Conservation (phyloP, 2,113 vertebrate genomes). For the Eudyptes chrysolophus region DNA sequence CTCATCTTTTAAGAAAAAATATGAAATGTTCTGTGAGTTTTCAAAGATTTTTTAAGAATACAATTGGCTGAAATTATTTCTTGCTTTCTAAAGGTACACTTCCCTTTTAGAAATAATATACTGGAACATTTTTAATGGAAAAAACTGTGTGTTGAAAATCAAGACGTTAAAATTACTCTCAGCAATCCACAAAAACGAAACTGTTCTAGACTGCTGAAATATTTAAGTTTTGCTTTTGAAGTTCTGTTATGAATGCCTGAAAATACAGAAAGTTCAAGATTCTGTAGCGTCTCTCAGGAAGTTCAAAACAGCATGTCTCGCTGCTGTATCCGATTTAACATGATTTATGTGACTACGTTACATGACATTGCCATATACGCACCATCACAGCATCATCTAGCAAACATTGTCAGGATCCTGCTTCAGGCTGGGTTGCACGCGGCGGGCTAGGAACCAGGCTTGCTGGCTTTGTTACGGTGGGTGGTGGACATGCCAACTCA, state of each 20-base stretch:
- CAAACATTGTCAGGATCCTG: not conserved
- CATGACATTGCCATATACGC: fast-evolving
- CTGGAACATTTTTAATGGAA: not conserved
- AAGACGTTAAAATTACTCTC: not conserved
- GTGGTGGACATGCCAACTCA: fast-evolving
- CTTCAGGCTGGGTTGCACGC: not conserved
- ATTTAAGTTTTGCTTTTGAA: not conserved
- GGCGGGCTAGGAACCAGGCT: not conserved
- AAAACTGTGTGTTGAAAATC: not conserved
- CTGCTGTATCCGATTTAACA: not conserved
- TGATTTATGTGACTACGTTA: not conserved
- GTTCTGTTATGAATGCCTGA: not conserved
- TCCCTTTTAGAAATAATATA: not conserved
- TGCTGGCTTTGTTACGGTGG: not conserved
- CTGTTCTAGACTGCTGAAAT: not conserved
- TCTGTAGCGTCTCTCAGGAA: not conserved
- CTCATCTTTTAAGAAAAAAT: not conserved
- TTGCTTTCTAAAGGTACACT: not conserved
- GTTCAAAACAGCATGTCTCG: not conserved
- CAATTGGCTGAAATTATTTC: not conserved
- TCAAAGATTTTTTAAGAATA: not conserved
- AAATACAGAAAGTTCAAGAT: not conserved
- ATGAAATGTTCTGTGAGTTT: not conserved
- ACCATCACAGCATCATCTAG: not conserved
- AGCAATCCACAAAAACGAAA: not conserved